Evolutionary conservation across 2,113 vertebrate genomes (phyloP), one percentile per base, ranked within the genome.

Genomic region (Muscicapa adusta): DNA sequence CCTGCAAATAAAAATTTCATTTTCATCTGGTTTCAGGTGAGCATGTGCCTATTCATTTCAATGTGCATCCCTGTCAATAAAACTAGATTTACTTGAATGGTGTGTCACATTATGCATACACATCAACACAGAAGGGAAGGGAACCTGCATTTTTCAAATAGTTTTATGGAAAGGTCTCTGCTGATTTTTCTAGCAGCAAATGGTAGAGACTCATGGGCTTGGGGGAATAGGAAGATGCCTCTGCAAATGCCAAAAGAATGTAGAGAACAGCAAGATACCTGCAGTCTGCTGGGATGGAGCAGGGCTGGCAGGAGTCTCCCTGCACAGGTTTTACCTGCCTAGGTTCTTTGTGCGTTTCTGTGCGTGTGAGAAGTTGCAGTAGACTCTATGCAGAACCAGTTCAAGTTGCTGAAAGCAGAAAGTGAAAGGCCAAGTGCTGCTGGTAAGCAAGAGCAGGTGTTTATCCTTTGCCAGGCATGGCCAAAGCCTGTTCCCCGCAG

Each of bases 361-460:
- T 8, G 2, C 17, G 0, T 54, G 10, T 33, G 16, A 50, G 81
- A 33, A 76, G 43, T 87, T 93, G 82, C 82, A 45, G 63, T 77
- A 91, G 90, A 65, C 6, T 26, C 77, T 72, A 72, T 22, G 48
- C 79, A 75, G 82, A 88, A 42, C 85, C 68, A 67, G 72, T 90
- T 96, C 43, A 43, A 2, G 4, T 33, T 65, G 78, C 76, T 85
- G 90, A 95, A 83, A 80, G 91, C 56, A 88, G 85, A 95, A 95
- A 96, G 91, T 80, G 89, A 93, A 96, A 93, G 88, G 76, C 91
- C 72, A 2, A 40, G 79, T 53, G 57, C 88, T 90, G 92, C 96
- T 62, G 80, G 93, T 73, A 18, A 65, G 89, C 34, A 77, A 91
- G 95, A 95, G 94, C 54, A 73, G 94, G 81, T 77, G 88, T 47